Evolutionary conservation across 2,113 vertebrate species (phyloP), one percentile per base, ranked within the genome.

Genomic region (Corythoichthys haematopterus): DNA sequence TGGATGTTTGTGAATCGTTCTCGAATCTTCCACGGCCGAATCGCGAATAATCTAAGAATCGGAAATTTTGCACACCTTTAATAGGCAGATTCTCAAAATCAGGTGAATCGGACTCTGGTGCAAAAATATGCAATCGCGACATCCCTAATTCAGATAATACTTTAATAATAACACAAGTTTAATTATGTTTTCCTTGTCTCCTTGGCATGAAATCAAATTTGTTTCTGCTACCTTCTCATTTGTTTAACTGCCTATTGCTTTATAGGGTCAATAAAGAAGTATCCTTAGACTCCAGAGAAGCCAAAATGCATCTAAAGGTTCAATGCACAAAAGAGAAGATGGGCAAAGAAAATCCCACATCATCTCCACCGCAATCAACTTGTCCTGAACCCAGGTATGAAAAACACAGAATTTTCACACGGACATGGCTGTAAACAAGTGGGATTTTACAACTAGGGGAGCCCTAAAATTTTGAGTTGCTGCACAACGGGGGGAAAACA

Each of bases 181-280:
- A 4, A 5, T n/a, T 6, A 12, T 55, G 9, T 55, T 33, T 28
- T 28, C 6, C 20, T 55, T 11, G 52, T 55, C 33, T 14, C 6
- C 28, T 36, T 60, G 6, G 2, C 11, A 47, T 52, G 16, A 52
- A n/a, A n/a, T n/a, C 5, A 52, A 52, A 59, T 38, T 62, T 14
- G 2, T 62, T 33, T 33, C 11, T 28, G 60, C 11, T 14, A 16
- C n/a, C 37, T 14, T 56, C 28, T 14, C 2, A 33, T 36, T 56
- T 35, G 12, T 33, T 35, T 62, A 46, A 52, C 6, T 69, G 2
- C 76, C 35, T 77, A 3, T 65, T 48, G 14, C 5, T 69, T n/a
- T 77, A 37, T 86, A 99, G 97, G 85, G 94, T 99, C 58, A 93
- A 92, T 64, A 95, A 98, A 86, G 95, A 98, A 82, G 96, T 99